Conservation (phyloP, 2,113 vertebrate genomes). For the Zosterops hypoxanthus region DNA sequence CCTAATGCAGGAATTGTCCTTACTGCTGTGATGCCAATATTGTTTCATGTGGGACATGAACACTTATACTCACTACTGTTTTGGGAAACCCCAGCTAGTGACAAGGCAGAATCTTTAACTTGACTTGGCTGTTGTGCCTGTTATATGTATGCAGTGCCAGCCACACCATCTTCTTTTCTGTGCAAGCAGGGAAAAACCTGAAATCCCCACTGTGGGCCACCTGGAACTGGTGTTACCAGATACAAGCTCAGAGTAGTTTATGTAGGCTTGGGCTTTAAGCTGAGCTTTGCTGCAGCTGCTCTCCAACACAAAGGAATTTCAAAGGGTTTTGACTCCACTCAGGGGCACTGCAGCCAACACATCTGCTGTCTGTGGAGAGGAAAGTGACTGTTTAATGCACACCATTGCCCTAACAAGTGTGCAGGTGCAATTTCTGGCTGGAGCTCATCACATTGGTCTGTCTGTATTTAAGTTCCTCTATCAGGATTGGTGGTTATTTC, state of each 20-base stretch:
- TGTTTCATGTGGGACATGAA: neutral
- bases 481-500: neutral
- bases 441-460: neutral
- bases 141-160: neutral
- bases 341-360: neutral
- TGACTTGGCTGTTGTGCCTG: neutral
- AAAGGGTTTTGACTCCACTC: neutral
- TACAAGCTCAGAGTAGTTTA: neutral
- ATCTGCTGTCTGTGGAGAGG: slow-evolving; percentile 26
- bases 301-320: neutral
- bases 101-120: neutral
- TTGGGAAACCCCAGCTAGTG: neutral
- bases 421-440: slow-evolving; percentile 10
- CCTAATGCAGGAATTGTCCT: neutral
- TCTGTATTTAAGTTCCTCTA: neutral
- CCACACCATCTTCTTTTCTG: neutral
- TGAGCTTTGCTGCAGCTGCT: neutral
- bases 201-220: neutral
- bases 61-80: neutral
- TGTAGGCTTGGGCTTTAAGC: neutral
- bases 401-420: neutral
- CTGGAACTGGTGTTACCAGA: neutral
- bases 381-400: neutral
- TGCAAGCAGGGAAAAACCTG: neutral
- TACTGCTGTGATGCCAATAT: neutral